Evolutionary conservation across 2,797 vertebrate species (phyloP), one percentile per base, ranked within the genome.

Genomic region (Hippoglossus hippoglossus): DNA sequence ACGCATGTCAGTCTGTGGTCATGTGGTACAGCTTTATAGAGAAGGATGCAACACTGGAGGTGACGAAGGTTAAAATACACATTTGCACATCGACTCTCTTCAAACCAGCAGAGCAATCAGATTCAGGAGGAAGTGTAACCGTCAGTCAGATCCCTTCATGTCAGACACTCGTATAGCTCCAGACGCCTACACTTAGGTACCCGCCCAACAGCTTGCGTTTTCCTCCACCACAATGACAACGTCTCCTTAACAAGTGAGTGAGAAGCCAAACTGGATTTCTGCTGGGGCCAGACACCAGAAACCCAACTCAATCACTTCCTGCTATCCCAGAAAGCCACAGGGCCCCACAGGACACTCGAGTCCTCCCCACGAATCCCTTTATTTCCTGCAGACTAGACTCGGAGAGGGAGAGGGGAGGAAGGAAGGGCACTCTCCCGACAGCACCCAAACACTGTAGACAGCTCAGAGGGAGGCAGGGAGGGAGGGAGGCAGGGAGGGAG

Each of bases 351-450:
- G 90, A 89, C 82, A 86, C 82, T 72, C n/a, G 28, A 89, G 81
- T 83, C 77, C 85, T 90, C 86, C 63, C 81, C 71, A 50, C 68
- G 63, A 86, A 90, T 87, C 90, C 78, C 68, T 88, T 89, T 89
- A 91, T 90, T 91, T 91, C 88, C 89, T 91, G 81, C 88, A 87
- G 89, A 92, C 90, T 89, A 90, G 88, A 92, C 89, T 86, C 67
- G 7, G 67, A 64, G 50, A 73, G 75, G 81, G 77, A 21, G 24
- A 49, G 58, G 60, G 77, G 57, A 55, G 81, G 69, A 77, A 86
- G 80, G 86, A 81, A 86, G 84, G 73, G 67, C 64, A 55, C 67
- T 79, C 66, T 60, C 58, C 80, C 54, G 72, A 87, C 80, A 80
- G 81, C 79, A 85, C 81, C 89, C 71, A 87, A 90, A 88, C 85